Conservation (phyloP, 2,113 vertebrate genomes). For the Nothocercus julius region DNA sequence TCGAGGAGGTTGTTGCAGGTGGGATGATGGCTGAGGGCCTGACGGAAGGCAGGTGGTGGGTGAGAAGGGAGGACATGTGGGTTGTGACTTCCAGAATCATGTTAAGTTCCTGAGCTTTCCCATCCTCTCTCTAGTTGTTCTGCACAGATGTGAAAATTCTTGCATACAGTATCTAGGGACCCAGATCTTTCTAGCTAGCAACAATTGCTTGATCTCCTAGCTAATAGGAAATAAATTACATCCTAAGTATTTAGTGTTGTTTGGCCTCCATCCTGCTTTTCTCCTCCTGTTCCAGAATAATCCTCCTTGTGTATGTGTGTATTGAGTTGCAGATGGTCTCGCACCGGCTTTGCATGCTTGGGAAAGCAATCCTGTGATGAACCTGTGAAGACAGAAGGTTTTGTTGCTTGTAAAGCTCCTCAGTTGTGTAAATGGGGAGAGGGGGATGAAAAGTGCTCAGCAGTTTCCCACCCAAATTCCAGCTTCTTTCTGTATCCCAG, state of each 20-base stretch:
- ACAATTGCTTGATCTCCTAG: background rate
- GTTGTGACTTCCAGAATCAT: background rate
- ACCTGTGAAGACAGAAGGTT: background rate
- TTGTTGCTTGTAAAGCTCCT: background rate
- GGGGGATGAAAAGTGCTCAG: background rate
- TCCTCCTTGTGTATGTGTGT: background rate
- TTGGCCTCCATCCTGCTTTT: background rate
- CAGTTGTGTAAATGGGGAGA: background rate
- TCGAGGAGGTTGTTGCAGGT: background rate
- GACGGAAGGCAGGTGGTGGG: background rate
- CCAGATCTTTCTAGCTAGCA: background rate
- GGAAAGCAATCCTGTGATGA: background rate
- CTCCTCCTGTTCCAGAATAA: background rate
- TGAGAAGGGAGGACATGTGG: accelerated
- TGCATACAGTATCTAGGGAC: background rate
- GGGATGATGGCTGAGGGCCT: background rate
- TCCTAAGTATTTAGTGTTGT: background rate
- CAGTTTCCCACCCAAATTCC: background rate
- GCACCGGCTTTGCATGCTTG: background rate
- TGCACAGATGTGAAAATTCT: background rate
- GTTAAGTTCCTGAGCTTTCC: background rate
- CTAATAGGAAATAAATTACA: background rate
- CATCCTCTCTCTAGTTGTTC: background rate
- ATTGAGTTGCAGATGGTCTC: background rate
- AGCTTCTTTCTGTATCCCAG: background rate